Evolutionary conservation across 53 echinoderm and acorn worm genomes (phyloP), one percentile per base, ranked within the genome.

Genomic region (Crossaster papposus): DNA sequence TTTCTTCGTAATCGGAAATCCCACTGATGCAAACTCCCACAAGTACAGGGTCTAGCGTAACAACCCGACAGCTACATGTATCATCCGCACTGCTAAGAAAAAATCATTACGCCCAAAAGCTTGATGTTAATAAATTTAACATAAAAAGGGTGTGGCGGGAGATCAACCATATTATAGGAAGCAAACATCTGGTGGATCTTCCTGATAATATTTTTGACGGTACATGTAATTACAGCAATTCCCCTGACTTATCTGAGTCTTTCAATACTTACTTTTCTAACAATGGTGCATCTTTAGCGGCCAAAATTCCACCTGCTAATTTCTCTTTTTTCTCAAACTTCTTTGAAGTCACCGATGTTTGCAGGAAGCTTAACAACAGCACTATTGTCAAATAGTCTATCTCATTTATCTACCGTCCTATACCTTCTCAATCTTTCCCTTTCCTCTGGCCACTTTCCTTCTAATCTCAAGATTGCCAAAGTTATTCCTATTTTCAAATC

Each of bases 401-500:
- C 65, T n/a, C 79, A 23, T 26, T 79, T 79, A 79, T 79, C 44
- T 36, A 52, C 14, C 23, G 22, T 36, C 79, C 64, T 33, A 20
- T 82, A 23, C 11, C 54, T 54, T 65, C 65, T 82, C 54, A 82
- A 82, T 33, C 65, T 82, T 23, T 82, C 65, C 18, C n/a, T 82
- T 82, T 38, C 29, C 15, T 35, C 64, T 20, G 32, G 36, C 22
- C 11, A 18, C 5, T 33, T 82, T 14, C 82, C 82, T 8, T 38
- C 58, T 2, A 82, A 64, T 8, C 36, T 89, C 0, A 79, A 79
- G 53, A 29, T 79, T 23, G 79, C 79, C 9, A 8, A 53, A 79
- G 36, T 79, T 26, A 79, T 29, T 4, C 79, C 79, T 50, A 29
- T 79, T 29, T 65, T 50, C 51, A 89, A 79, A 79, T 32, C 23